phyloP scores from a whole-genome alignment of 1,140 invertebrate genomes.

The roundworm (Caenorhabditis elegans) region WBcel235 BX284603.4:8750501-8751000 shows the following conservation, averaged over 20 bases:
- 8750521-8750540: too few relatives aligned
- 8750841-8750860: conserved; percentile 85
- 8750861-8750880: conserved; percentile 87
- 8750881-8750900: conserved; percentile 72
- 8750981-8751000: too few relatives aligned
- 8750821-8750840: conserved; percentile 78
- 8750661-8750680: background rate
- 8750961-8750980: too few relatives aligned
- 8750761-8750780: conserved; percentile 65
- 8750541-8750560: too few relatives aligned
- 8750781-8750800: conserved; percentile 84
- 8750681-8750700: background rate
- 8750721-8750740: background rate
- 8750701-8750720: background rate
- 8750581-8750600: background rate
- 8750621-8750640: conserved; percentile 22
- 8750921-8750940: too few relatives aligned
- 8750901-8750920: background rate
- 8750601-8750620: conserved; percentile 11
- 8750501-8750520: too few relatives aligned
- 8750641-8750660: conserved; percentile 11
- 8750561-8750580: too few relatives aligned
- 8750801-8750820: conserved; percentile 95
- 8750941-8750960: too few relatives aligned
- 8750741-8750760: background rate